Conservation (phyloP, 2,888 invertebrate species). For the Drosophila nr. perissopoda region DNA sequence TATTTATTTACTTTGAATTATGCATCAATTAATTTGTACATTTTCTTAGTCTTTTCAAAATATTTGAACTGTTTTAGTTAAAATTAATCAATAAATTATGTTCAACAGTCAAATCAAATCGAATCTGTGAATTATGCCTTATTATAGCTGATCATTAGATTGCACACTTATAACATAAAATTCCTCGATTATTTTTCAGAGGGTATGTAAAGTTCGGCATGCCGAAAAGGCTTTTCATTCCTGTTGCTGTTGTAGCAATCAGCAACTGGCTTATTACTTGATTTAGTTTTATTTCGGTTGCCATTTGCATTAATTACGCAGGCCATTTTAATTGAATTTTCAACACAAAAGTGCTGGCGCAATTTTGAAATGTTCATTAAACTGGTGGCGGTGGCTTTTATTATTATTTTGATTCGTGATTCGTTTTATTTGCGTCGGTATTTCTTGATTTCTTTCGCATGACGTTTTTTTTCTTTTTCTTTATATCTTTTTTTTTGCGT, state of each 20-base stretch:
- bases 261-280: conserved; percentile 30
- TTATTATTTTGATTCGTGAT: conserved; percentile 40
- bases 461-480: conserved; percentile 12
- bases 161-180: background rate
- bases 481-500: conserved; percentile 22
- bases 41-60: too few species aligned
- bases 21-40: background rate
- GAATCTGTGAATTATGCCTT: background rate
- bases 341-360: conserved; percentile 67
- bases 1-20: background rate
- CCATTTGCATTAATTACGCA: conserved; percentile 74
- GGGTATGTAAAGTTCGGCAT: background rate
- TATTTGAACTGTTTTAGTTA: too few species aligned
- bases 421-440: conserved; percentile 50
- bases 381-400: conserved; percentile 45
- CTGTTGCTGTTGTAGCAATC: background rate
- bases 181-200: background rate
- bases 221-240: too few species aligned
- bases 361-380: conserved; percentile 70
- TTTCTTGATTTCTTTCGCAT: conserved; percentile 39
- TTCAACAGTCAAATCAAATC: background rate
- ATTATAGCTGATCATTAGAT: background rate
- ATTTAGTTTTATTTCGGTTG: conserved; percentile 64
- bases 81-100: background rate
- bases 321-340: conserved; percentile 74